Evolutionary conservation across 2,888 invertebrate species (phyloP).

Genomic region (Sycophila texana): DNA sequence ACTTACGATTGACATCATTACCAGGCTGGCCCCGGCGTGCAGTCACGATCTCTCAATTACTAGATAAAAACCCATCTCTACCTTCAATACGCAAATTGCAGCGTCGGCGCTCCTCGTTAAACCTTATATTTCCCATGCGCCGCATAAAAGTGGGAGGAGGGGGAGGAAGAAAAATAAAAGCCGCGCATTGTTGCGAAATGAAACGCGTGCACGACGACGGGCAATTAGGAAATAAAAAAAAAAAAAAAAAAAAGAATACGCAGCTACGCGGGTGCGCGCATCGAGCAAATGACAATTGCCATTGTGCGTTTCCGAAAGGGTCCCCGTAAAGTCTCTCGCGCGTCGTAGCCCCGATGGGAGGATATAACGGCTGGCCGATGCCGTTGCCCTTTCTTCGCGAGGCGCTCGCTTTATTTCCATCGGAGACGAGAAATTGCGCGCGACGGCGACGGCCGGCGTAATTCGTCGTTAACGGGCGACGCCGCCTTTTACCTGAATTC

Average conservation of each 20-base stretch:
- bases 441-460: conserved; percentile 8
- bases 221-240: conserved; percentile 55
- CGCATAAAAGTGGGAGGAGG: neutral
- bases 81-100: conserved; percentile 36
- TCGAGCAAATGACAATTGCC: conserved; percentile 54
- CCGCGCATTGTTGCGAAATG: conserved; percentile 52
- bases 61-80: conserved; percentile 10
- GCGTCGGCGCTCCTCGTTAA: conserved; percentile 18
- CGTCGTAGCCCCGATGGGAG: conserved; percentile 31
- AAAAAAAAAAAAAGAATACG: too few species aligned
- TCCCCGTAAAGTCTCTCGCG: conserved; percentile 40
- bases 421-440: conserved; percentile 46
- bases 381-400: conserved; percentile 10
- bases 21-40: neutral
- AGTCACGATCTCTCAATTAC: conserved; percentile 22
- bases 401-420: conserved; percentile 45
- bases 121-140: conserved; percentile 30
- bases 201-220: conserved; percentile 44
- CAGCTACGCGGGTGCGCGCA: conserved; percentile 17
- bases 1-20: neutral
- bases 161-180: conserved; percentile 9
- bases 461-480: conserved; percentile 52
- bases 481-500: conserved; percentile 9
- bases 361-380: conserved; percentile 48
- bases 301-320: conserved; percentile 50